These are phyloP conservation scores for Parotocinclus haroldoi DNA, from an alignment of 2,797 vertebrate genomes.

Conservation along the genomic window DNA sequence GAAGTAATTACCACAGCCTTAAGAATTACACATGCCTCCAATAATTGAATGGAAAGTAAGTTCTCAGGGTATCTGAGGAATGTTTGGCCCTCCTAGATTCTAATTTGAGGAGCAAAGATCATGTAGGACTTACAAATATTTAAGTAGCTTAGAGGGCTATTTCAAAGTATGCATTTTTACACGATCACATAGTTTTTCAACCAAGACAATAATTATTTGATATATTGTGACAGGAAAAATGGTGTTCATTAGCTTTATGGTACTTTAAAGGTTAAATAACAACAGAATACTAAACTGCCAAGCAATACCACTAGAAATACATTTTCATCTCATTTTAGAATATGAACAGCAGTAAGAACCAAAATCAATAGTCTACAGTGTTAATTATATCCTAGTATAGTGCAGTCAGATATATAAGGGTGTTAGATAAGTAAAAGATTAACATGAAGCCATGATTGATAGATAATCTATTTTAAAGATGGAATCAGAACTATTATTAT, in stretches of 20 bases:
- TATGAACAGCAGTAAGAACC: too few relatives aligned
- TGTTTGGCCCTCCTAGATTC: conserved; percentile 17
- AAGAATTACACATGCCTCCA: conserved; percentile 13
- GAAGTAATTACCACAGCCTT: conserved; percentile 6
- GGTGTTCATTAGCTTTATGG: conserved; percentile 17
- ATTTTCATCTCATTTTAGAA: too few relatives aligned
- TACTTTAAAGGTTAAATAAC: background rate
- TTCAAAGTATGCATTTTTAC: conserved; percentile 39
- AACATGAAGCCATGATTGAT: too few relatives aligned
- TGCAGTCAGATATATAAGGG: too few relatives aligned
- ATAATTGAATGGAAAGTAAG: conserved; percentile 25
- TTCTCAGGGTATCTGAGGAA: conserved; percentile 2
- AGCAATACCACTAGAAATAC: too few relatives aligned
- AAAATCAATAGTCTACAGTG: too few relatives aligned
- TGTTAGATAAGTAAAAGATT: too few relatives aligned
- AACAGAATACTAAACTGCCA: too few relatives aligned
- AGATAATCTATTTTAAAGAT: too few relatives aligned
- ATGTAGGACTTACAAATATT: conserved; percentile 25
- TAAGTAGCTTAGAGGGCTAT: conserved; percentile 30
- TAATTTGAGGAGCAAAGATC: conserved; percentile 21
- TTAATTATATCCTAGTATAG: too few relatives aligned
- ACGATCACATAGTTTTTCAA: conserved; percentile 36
- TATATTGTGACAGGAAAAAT: conserved; percentile 41
- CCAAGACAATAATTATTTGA: too few relatives aligned
- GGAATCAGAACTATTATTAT: too few relatives aligned